Conservation (phyloP, 1,140 invertebrate species). For the Bilobella aurantiaca region DNA sequence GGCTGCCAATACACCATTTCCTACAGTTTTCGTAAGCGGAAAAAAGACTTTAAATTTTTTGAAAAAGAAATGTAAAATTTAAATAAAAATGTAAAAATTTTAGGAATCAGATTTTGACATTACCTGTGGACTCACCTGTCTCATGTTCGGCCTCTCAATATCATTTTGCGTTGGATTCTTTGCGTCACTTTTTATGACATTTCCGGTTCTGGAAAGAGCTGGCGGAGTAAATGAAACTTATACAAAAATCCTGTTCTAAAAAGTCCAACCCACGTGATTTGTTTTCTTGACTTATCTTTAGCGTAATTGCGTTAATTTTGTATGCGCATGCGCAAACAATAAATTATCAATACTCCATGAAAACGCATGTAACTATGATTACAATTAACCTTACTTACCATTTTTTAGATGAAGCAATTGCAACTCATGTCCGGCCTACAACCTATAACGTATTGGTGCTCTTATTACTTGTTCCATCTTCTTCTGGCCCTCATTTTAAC, state of each 20-base stretch:
- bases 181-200: background rate
- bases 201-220: slow-evolving; percentile 10
- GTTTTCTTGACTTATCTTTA: no score
- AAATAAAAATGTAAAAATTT: no score
- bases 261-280: no score
- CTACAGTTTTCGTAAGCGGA: background rate
- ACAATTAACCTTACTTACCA: background rate
- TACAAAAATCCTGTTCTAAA: background rate
- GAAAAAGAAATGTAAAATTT: no score
- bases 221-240: slow-evolving; percentile 15
- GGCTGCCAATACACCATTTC: background rate
- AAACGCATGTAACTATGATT: no score
- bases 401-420: slow-evolving; percentile 30
- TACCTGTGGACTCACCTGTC: slow-evolving; percentile 12
- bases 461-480: background rate
- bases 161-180: slow-evolving; percentile 20
- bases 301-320: no score
- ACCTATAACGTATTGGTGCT: slow-evolving; percentile 17
- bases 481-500: background rate
- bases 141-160: slow-evolving; percentile 12
- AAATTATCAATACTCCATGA: no score
- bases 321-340: no score
- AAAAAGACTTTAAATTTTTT: no score
- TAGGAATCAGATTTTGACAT: background rate
- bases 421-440: slow-evolving; percentile 30